Evolutionary conservation across 2,113 vertebrate species (phyloP), one percentile per base, ranked within the genome.

Genomic region (Ailurus styani): DNA sequence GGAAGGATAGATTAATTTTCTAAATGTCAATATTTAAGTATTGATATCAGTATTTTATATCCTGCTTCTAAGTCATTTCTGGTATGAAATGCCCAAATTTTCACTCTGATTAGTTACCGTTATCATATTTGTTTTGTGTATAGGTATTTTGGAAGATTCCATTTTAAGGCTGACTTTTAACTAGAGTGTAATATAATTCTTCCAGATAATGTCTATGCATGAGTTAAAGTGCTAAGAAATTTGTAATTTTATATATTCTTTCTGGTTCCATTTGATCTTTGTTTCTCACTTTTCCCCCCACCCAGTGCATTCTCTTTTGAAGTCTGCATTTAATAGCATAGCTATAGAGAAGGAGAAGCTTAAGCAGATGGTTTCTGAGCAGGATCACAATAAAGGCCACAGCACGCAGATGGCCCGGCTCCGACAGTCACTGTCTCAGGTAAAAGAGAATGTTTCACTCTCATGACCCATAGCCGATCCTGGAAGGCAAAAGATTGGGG

Each of bases 321-420:
- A 99, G 99, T 99, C 99, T 87, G 99, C 99, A 18, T 99, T 99
- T 99, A 99, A 99, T 98, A 99, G 99, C 81, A 99, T 99, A 98
- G 99, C 99, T 95, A 99, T 99, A 97, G 99, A 99, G 98, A 99
- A 99, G 98, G 99, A 99, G 98, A 99, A 99, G 98, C 99, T 99
- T 97, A 99, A 99, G 98, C 99, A 99, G 98, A 99, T 99, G 98
- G 99, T 99, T 98, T 99, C 99, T 13, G 99, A 99, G 93, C 99
- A 99, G 98, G 99, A 99, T 91, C 99, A 99, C 97, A 47, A 79
- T 88, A 98, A 99, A 31, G 99, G 99, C 98, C 99, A 99, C 96
- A 99, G 98, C 20, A 93, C 98, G 82, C 99, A 99, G 98, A 99
- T 99, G 98, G 97, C 99, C 95, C 99, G 99, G 85, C 99, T 99